phyloP scores from a whole-genome alignment of 2,797 vertebrate genomes.

The Pristis pectinata region DNA sequence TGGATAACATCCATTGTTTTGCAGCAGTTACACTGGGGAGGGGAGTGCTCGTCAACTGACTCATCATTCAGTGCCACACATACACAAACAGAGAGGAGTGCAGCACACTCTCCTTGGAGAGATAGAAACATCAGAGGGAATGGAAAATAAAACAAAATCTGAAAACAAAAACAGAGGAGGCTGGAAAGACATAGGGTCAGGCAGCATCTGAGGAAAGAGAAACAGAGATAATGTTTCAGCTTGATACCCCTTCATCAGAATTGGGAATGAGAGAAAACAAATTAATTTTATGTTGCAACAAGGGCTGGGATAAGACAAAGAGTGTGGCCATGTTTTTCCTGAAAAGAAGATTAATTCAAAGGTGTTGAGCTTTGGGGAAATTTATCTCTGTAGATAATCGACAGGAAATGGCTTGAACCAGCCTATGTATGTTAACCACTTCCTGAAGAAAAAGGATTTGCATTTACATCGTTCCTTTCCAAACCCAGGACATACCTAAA shows the following conservation, averaged over 20 bases:
- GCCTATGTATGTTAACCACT: background rate
- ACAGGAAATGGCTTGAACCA: background rate
- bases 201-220: too few relatives aligned
- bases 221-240: too few relatives aligned
- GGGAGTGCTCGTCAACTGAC: background rate
- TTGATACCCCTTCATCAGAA: too few relatives aligned
- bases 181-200: too few relatives aligned
- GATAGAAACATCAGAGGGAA: background rate
- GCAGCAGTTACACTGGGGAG: background rate
- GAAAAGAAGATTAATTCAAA: background rate
- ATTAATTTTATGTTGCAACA: too few relatives aligned
- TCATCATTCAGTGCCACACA: background rate
- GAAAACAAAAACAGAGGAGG: too few relatives aligned
- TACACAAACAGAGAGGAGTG: background rate
- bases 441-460: background rate
- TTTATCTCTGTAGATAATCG: background rate
- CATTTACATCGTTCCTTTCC: background rate
- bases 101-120: background rate
- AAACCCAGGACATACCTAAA: background rate
- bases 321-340: too few relatives aligned
- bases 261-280: too few relatives aligned
- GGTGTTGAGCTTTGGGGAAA: background rate
- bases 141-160: background rate
- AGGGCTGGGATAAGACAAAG: too few relatives aligned
- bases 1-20: background rate